These are phyloP conservation scores for Ophioderma brevispina DNA, from an alignment of 35 echinoderm and acorn worm species.

Conservation along the genomic window DNA sequence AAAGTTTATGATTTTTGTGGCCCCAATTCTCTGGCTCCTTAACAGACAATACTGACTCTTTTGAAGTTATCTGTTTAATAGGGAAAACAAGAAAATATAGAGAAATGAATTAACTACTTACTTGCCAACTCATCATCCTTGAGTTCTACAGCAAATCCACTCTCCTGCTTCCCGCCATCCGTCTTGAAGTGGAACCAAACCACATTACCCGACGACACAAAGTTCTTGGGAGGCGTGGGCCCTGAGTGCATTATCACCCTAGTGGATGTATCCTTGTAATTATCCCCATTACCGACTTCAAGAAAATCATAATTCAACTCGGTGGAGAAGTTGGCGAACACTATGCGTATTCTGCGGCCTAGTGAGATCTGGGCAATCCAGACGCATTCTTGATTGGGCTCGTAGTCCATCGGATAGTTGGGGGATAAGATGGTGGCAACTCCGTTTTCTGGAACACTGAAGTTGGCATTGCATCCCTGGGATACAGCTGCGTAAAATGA, in stretches of 20 bases:
- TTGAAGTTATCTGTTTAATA: too few relatives aligned
- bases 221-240: constrained; percentile 48
- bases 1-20: too few relatives aligned
- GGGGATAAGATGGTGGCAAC: constrained; percentile 50
- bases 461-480: constrained; percentile 62
- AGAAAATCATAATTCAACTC: constrained; percentile 74
- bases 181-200: constrained; percentile 68
- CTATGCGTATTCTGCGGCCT: constrained; percentile 51
- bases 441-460: constrained; percentile 65
- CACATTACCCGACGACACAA: constrained; percentile 67
- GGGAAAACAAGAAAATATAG: too few relatives aligned
- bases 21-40: too few relatives aligned
- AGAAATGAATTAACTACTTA: too few relatives aligned
- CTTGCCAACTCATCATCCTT: constrained; percentile 73
- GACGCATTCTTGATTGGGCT: constrained; percentile 44
- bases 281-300: constrained; percentile 75
- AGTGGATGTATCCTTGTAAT: not conserved
- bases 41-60: too few relatives aligned
- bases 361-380: constrained; percentile 59
- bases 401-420: constrained; percentile 78
- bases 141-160: constrained; percentile 64
- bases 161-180: constrained; percentile 58
- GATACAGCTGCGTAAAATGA: constrained; percentile 22
- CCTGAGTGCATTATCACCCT: constrained; percentile 66
- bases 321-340: constrained; percentile 77